Conservation (phyloP, 2,113 vertebrate species). For the Sminthopsis crassicaudata region DNA sequence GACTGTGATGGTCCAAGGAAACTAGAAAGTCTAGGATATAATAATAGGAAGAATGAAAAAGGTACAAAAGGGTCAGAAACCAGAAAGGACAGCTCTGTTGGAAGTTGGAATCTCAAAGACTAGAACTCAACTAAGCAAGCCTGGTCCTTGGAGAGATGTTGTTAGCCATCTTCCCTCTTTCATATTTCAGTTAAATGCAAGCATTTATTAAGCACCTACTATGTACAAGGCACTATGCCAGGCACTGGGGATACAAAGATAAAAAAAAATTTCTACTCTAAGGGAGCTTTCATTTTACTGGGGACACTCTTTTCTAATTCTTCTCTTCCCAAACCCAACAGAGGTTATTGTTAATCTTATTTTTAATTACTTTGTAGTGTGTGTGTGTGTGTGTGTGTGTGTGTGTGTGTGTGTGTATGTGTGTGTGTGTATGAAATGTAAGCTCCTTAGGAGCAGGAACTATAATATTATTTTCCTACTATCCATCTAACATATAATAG, state of each 20-base stretch:
- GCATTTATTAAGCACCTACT: background rate
- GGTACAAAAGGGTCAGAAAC: background rate
- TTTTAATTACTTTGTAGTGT: background rate
- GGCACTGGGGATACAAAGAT: background rate
- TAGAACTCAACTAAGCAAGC: background rate
- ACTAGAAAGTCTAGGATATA: background rate
- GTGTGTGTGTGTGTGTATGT: background rate
- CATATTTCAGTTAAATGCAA: background rate
- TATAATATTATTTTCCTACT: background rate
- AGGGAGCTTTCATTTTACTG: background rate
- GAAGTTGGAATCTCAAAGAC: background rate
- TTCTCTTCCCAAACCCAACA: background rate
- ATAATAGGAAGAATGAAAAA: background rate
- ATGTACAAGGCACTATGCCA: background rate
- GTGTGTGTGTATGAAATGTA: background rate
- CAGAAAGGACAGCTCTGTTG: background rate
- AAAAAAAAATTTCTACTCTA: background rate
- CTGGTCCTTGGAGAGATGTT: background rate
- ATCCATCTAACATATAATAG: background rate
- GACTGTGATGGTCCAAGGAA: background rate
- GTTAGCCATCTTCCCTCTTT: background rate
- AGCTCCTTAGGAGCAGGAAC: background rate
- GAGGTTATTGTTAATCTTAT: background rate
- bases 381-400: background rate
- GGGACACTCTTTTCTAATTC: background rate